Evolutionary conservation across 2,113 vertebrate species (phyloP).

Genomic region (Protobothrops mucrosquamatus): DNA sequence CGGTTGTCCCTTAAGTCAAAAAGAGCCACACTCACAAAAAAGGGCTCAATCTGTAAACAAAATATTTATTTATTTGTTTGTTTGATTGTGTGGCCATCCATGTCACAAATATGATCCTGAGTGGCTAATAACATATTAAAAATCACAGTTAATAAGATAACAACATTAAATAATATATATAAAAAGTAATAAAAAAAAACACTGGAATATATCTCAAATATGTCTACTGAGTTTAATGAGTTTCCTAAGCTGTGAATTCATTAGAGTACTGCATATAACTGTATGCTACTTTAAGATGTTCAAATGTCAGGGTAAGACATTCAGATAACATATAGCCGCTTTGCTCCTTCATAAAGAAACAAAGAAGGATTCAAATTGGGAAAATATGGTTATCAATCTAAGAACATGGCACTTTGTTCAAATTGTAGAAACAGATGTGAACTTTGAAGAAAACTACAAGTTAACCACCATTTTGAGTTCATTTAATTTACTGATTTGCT

Average conservation of each 20-base stretch:
- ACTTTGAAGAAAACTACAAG: neutral
- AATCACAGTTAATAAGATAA: neutral
- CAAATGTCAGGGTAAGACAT: neutral
- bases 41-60: constrained; percentile 86
- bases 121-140: neutral
- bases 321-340: neutral
- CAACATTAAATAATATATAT: neutral
- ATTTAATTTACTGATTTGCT: neutral
- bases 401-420: neutral
- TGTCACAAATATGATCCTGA: neutral
- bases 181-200: neutral
- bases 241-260: neutral
- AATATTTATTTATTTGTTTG: neutral
- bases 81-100: neutral
- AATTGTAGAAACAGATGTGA: neutral
- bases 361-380: neutral
- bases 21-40: constrained; percentile 89
- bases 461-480: neutral
- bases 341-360: neutral
- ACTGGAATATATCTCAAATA: neutral
- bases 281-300: neutral
- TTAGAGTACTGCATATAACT: neutral
- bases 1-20: constrained; percentile 86
- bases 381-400: neutral
- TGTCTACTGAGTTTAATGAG: neutral